Evolutionary conservation across 2,113 vertebrate genomes (phyloP), one percentile per base, ranked within the genome.

Genomic region (Cyprinodon tularosa): DNA sequence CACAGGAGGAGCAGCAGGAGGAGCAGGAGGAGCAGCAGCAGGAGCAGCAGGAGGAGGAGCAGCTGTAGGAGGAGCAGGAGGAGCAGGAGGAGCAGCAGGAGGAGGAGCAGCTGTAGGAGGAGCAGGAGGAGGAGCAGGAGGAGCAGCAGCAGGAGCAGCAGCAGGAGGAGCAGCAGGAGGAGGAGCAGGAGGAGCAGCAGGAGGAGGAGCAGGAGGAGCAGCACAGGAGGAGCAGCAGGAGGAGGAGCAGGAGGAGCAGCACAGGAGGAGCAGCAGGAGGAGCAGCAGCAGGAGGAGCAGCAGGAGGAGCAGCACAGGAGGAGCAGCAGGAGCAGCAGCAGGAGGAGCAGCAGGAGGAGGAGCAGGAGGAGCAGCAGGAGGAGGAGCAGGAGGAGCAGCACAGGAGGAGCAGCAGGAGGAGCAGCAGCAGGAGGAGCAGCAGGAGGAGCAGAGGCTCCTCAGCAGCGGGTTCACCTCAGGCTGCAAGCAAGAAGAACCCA

Each of bases 121-220:
- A n/a, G n/a, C n/a, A n/a, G n/a, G n/a, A 29, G 29, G 89, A 72
- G 87, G 86, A 20, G 86, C 84, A 79, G 0, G 67, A 0, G 38
- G 22, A 11, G 12, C 40, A 29, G 8, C 20, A 17, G 4, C n/a
- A n/a, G n/a, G n/a, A n/a, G n/a, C n/a, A n/a, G n/a, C n/a, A n/a
- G n/a, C n/a, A n/a, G n/a, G n/a, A n/a, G n/a, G n/a, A n/a, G n/a
- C n/a, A n/a, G n/a, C n/a, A n/a, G n/a, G n/a, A 29, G 29, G 89
- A 72, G 87, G 86, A 20, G 86, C 84, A 79, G 0, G 67, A 0
- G 38, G 22, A 11, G 12, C 40, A 29, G 8, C 20, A 17, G 4
- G n/a, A n/a, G n/a, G n/a, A n/a, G n/a, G 12, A 2, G 68, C 29
- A 29, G 29, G 89, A 72, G 87, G 86, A 20, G 86, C 84, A 79